Evolutionary conservation across 2,888 invertebrate species (phyloP), one percentile per base, ranked within the genome.

Genomic region (Scaptomyza caliginosa): DNA sequence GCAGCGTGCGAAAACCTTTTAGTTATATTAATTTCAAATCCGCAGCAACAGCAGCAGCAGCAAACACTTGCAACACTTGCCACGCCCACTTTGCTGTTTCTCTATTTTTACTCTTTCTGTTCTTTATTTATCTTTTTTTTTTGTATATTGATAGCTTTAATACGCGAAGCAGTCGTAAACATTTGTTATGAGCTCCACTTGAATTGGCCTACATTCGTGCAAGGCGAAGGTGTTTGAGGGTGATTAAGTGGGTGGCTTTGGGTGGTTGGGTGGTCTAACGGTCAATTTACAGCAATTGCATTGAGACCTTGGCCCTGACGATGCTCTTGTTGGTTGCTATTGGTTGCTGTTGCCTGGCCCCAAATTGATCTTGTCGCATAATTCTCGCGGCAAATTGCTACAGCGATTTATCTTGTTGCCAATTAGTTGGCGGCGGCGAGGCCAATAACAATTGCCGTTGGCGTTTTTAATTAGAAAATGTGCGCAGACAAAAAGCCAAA

Each of bases 11-110:
- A 74, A 66, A 86, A 87, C 80, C 86, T 86, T 86, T 86, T 86
- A 86, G 86, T 82, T 78, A 80, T 86, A 86, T 86, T 86, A 86
- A 86, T 88, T 86, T 84, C 80, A 77, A 86, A 86, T 84, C 73
- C 83, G 63, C 49, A 42, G 28, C 28, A 55, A 58, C 48, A 42
- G 36, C 32, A 55, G 28, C 28, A 55, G 60, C 48, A 42, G 36
- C 32, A 55, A 46, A 60, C 66, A 54, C 64, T 50, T 56, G 46
- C 63, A 64, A 6, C n/a, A 16, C 5, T 5, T n/a, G 42, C 8
- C 24, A 1, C 38, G 13, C 42, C 19, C 34, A 10, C 1, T n/a
- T n/a, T n/a, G n/a, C n/a, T n/a, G n/a, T n/a, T n/a, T n/a, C n/a
- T n/a, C n/a, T n/a, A n/a, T n/a, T n/a, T n/a, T n/a, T n/a, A n/a